Percentiles rank a stretch among this genome's conserved stretches.
These are phyloP conservation scores for Meloidogyne floridensis DNA, from an alignment of 1,140 invertebrate species.

Conservation along the genomic window DNA sequence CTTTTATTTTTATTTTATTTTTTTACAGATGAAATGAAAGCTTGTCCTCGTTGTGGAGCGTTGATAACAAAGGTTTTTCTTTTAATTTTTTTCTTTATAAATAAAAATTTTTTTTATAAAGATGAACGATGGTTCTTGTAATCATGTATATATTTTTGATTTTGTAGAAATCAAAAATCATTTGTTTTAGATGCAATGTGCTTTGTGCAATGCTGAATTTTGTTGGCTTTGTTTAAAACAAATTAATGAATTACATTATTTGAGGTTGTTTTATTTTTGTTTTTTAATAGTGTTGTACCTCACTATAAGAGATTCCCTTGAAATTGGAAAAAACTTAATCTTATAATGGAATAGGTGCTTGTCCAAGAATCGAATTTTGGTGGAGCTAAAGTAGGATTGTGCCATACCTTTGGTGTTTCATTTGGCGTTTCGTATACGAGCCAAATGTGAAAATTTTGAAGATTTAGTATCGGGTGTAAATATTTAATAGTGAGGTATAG, in stretches of 20 bases:
- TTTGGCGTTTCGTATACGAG: too few relatives aligned
- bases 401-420: too few relatives aligned
- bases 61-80: slow-evolving; percentile 79
- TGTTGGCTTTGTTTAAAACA: slow-evolving; percentile 99
- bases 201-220: slow-evolving; percentile 92
- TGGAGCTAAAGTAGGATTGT: too few relatives aligned
- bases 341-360: too few relatives aligned
- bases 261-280: slow-evolving; percentile 73
- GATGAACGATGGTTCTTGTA: slow-evolving; percentile 96
- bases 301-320: too few relatives aligned
- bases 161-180: too few relatives aligned
- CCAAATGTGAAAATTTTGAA: too few relatives aligned
- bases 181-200: slow-evolving; percentile 75
- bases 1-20: not conserved
- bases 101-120: not conserved
- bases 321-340: too few relatives aligned
- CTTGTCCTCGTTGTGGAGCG: slow-evolving; percentile 79
- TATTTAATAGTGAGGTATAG: too few relatives aligned
- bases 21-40: slow-evolving; percentile 70
- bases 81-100: not conserved
- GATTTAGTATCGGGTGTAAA: too few relatives aligned
- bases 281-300: too few relatives aligned
- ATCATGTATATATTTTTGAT: slow-evolving; percentile 71
- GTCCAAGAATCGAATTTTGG: too few relatives aligned
- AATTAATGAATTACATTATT: slow-evolving; percentile 93